Evolutionary conservation across 2,888 invertebrate genomes (phyloP).

Genomic region (Xanthia togata): DNA sequence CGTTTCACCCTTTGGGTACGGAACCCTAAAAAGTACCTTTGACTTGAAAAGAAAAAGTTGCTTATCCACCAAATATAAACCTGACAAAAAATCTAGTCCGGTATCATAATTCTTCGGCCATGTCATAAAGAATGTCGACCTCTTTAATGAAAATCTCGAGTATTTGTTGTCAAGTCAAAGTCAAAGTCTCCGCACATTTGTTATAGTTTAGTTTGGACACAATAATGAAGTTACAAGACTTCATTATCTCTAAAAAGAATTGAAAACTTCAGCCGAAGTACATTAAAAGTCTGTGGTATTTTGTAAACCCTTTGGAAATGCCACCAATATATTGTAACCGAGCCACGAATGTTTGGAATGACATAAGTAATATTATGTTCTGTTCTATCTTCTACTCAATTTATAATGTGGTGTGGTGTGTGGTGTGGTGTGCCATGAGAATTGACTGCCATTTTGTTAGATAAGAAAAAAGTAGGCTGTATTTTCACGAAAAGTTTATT

Average conservation of each 20-base stretch:
- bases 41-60: not conserved
- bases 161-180: constrained; percentile 27
- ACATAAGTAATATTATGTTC: constrained; percentile 36
- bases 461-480: no score
- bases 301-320: constrained; percentile 29
- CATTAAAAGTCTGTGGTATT: constrained; percentile 56
- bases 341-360: constrained; percentile 3
- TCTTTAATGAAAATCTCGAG: constrained; percentile 16
- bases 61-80: not conserved
- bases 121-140: constrained; percentile 9
- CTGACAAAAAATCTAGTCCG: not conserved
- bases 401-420: not conserved
- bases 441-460: no score
- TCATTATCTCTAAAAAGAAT: constrained; percentile 54
- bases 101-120: not conserved
- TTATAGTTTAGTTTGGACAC: constrained; percentile 45
- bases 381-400: not conserved
- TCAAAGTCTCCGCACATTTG: constrained; percentile 34
- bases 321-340: constrained; percentile 14
- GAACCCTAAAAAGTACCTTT: no score
- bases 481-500: no score
- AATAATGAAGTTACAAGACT: constrained; percentile 55
- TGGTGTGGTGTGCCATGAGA: no score
- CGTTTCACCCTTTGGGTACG: no score
- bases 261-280: constrained; percentile 45